A percentile compares a stretch with the other conserved stretches of the same genome.
phyloP scores from a whole-genome alignment of 2,888 invertebrate species.

The Archips crataeganus region DNA sequence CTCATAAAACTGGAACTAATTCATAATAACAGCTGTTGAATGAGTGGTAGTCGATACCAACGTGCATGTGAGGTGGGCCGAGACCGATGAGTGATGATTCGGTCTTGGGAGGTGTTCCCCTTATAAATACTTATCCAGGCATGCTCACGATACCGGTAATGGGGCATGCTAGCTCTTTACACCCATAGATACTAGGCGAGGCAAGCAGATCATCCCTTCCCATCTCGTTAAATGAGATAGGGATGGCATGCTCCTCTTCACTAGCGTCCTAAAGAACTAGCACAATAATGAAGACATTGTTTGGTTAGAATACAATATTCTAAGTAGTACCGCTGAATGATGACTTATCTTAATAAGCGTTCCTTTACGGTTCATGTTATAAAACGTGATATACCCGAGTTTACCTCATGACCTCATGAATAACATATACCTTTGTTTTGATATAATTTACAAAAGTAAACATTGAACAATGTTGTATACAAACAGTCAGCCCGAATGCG shows the following conservation, averaged over 20 bases:
- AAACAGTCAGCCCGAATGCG: background rate
- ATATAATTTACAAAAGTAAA: background rate
- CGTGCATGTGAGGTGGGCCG: constrained; percentile 31
- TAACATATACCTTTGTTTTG: background rate
- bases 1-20: constrained; percentile 4
- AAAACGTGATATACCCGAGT: background rate
- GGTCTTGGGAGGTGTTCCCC: constrained; percentile 1
- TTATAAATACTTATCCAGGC: constrained; percentile 21
- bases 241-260: background rate
- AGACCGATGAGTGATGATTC: constrained; percentile 4
- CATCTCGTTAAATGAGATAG: background rate
- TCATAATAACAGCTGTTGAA: constrained; percentile 22
- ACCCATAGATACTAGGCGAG: background rate
- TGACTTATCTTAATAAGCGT: background rate
- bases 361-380: background rate
- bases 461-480: background rate
- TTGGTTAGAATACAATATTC: constrained; percentile 3
- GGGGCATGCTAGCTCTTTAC: background rate
- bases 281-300: background rate
- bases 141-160: constrained; percentile 32
- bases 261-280: background rate
- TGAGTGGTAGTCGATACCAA: constrained; percentile 14
- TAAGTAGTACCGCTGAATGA: background rate
- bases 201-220: background rate
- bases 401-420: background rate